These are phyloP conservation scores for Eumerus sabulonum DNA, from an alignment of 2,888 invertebrate genomes.

Conservation along the genomic window DNA sequence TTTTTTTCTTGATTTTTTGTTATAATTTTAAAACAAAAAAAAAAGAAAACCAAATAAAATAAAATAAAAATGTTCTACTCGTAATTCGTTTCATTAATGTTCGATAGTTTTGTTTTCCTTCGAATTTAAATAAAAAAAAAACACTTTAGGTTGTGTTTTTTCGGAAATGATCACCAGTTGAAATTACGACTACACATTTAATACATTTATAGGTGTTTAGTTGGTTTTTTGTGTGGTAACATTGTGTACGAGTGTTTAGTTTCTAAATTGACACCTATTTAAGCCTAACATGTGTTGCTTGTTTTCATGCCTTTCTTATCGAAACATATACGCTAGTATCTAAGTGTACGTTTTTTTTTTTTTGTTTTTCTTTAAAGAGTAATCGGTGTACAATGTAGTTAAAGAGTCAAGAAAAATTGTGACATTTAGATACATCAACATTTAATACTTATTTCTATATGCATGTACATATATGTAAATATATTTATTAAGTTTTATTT, in stretches of 20 bases:
- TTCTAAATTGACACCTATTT: slow-evolving; percentile 63
- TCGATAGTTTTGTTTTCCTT: slow-evolving; percentile 67
- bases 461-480: slow-evolving; percentile 37
- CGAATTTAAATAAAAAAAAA: slow-evolving; percentile 39
- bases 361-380: slow-evolving; percentile 52
- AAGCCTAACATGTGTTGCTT: slow-evolving; percentile 43
- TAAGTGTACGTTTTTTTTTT: slow-evolving; percentile 51
- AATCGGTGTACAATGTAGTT: slow-evolving; percentile 67
- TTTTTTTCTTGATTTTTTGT: slow-evolving; percentile 2
- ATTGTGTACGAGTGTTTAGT: slow-evolving; percentile 46
- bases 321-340: slow-evolving; percentile 53
- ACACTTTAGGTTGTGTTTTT: slow-evolving; percentile 67
- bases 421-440: slow-evolving; percentile 66
- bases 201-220: slow-evolving; percentile 42
- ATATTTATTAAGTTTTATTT: slow-evolving; percentile 1
- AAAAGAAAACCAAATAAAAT: slow-evolving; percentile 30
- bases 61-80: slow-evolving; percentile 40
- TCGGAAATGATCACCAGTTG: slow-evolving; percentile 77
- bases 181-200: slow-evolving; percentile 75
- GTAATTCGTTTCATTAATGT: slow-evolving; percentile 64
- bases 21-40: slow-evolving; percentile 19
- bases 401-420: slow-evolving; percentile 66
- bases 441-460: slow-evolving; percentile 61
- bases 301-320: slow-evolving; percentile 23
- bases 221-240: slow-evolving; percentile 43